Evolutionary conservation across 1,140 invertebrate genomes (phyloP).

Genomic region (Aphis craccivora): DNA sequence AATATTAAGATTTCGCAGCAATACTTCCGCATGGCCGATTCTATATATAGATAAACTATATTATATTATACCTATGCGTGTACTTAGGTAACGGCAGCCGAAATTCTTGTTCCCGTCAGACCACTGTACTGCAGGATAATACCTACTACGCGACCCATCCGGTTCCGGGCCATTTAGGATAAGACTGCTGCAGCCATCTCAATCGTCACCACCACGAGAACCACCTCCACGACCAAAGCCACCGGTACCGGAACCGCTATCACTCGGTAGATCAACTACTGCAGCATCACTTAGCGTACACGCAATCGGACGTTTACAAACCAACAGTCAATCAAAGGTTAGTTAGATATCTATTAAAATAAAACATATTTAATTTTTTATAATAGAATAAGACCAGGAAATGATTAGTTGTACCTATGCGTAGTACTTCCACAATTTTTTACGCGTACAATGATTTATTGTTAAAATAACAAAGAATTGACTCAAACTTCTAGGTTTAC

Average conservation of each 20-base stretch:
- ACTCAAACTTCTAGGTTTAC: too few relatives aligned
- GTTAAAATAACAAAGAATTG: background rate
- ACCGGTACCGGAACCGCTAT: background rate
- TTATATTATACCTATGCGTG: background rate
- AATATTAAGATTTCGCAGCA: background rate
- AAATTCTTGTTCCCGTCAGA: background rate
- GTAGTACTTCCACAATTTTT: background rate
- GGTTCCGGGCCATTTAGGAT: background rate
- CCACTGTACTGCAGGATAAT: background rate
- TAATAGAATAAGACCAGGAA: background rate
- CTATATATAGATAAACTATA: too few relatives aligned
- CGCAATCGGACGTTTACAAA: constrained; percentile 4
- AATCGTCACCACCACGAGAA: background rate
- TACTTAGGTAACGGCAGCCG: background rate
- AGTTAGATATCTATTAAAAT: background rate
- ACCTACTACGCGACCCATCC: background rate
- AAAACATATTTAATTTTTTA: background rate
- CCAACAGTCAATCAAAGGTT: constrained; percentile 52
- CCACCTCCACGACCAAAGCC: background rate
- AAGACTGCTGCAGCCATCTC: background rate
- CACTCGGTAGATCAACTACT: background rate
- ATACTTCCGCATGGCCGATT: background rate
- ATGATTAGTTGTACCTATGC: background rate
- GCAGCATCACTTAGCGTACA: background rate
- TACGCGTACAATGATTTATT: background rate